Evolutionary conservation across 2,888 invertebrate genomes (phyloP).

Genomic region (Oxystoma pomonae): DNA sequence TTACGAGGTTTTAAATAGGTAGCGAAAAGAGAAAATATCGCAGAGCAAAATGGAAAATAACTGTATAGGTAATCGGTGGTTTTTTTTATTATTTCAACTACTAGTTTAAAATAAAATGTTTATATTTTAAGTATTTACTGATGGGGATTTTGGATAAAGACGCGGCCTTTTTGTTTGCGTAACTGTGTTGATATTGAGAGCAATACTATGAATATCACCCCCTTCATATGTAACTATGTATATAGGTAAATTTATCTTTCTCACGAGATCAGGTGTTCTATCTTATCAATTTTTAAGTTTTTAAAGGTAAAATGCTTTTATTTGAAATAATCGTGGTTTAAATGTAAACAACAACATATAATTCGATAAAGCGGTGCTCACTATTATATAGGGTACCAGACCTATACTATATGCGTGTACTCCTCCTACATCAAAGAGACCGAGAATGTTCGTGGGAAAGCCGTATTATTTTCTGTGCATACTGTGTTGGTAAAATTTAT

Average conservation of each 20-base stretch:
- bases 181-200: constrained; percentile 5
- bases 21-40: no score
- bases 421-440: not conserved
- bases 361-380: constrained; percentile 1
- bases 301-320: not conserved
- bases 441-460: not conserved
- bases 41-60: no score
- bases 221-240: constrained; percentile 3
- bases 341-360: constrained; percentile 3
- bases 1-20: no score
- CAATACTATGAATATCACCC: constrained; percentile 9
- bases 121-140: no score
- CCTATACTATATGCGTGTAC: not conserved
- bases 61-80: no score
- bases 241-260: constrained; percentile 12
- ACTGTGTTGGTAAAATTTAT: no score
- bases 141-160: no score
- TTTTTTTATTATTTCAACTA: no score
- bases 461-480: not conserved
- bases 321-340: not conserved
- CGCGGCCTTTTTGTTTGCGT: no score
- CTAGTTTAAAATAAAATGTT: no score
- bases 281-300: not conserved
- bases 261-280: constrained; percentile 14
- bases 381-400: not conserved